Conservation (phyloP, 2,888 invertebrate species). For the Standfussiana lucernea region DNA sequence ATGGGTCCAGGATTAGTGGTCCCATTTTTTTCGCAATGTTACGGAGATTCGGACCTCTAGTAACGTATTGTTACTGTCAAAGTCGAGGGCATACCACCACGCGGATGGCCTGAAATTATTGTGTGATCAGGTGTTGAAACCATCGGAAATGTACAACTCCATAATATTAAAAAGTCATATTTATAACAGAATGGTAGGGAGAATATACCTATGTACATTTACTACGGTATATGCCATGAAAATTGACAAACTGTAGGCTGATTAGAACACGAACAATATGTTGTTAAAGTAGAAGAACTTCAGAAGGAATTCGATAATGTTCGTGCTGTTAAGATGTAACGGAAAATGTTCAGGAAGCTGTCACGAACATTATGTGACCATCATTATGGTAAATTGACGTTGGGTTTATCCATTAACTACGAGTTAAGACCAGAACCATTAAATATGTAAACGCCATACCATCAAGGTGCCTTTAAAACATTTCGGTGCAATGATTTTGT, state of each 20-base stretch:
- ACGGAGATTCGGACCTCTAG: neutral
- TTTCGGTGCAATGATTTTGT: constrained; percentile 1
- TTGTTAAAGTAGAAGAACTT: constrained; percentile 9
- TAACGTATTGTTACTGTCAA: constrained; percentile 25
- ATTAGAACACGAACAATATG: constrained; percentile 7
- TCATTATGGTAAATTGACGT: constrained; percentile 43
- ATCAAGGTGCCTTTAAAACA: neutral
- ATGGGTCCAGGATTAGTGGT: neutral
- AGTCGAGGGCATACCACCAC: neutral
- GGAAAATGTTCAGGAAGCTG: constrained; percentile 43
- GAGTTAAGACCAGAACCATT: constrained; percentile 9
- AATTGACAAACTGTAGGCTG: neutral
- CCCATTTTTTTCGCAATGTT: constrained; percentile 1
- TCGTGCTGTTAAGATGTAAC: constrained; percentile 41
- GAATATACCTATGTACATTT: neutral
- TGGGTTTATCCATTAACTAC: constrained; percentile 32
- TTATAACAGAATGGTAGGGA: neutral
- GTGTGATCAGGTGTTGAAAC: constrained; percentile 7
- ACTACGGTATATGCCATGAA: neutral
- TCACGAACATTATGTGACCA: constrained; percentile 27
- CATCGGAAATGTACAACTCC: neutral
- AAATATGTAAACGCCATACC: constrained; percentile 13
- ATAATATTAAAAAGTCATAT: neutral
- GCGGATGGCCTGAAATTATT: neutral
- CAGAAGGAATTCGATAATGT: constrained; percentile 22